Base-by-base conservation (phyloP, 2,113 vertebrate species). In the Hippolais icterina region DNA sequence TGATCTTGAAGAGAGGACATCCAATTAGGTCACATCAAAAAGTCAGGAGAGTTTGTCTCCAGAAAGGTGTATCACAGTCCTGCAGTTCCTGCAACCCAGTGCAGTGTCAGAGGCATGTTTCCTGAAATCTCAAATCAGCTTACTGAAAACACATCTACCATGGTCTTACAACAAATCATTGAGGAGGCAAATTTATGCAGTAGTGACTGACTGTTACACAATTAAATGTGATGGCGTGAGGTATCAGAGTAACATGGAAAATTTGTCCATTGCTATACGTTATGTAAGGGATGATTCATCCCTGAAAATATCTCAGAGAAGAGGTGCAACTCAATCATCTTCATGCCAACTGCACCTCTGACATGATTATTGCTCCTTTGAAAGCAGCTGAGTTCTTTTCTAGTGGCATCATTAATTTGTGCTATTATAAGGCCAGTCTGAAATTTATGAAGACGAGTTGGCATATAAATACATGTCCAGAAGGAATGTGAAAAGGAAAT, bases 271-370 rank as follows among this genome's bases (percentile, higher is more conserved):
- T 90, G 88, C 90, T 96, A 11, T 91, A 90, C 8, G 54, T 90
- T 96, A 95, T 91, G 63, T 91, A 93, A 91, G 41, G 66, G 71
- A 91, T 97, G 93, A 96, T 95, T 97, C 95, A 96, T 97, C 76
- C 92, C 82, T 71, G 90, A 92, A 94, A 97, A 91, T 83, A 70
- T 93, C 90, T 90, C 76, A 81, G 71, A 77, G 87, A 96, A 96
- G 82, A 94, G 88, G 71, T 96, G 90, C 92, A 96, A 92, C 94
- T 96, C 95, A 96, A 96, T 97, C 95, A 95, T 96, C 92, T 94
- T 97, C 96, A 90, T 96, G 95, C 96, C 95, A 96, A 95, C 93
- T 95, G 85, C 90, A 94, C 93, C 94, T 93, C 93, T 96, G 96
- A 97, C 94, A 95, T 96, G 92, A 95, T 95, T 96, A 93, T 86